Evolutionary conservation across 1,140 invertebrate species (phyloP), one percentile per base, ranked within the genome.

Genomic region (Plodia interpunctella): DNA sequence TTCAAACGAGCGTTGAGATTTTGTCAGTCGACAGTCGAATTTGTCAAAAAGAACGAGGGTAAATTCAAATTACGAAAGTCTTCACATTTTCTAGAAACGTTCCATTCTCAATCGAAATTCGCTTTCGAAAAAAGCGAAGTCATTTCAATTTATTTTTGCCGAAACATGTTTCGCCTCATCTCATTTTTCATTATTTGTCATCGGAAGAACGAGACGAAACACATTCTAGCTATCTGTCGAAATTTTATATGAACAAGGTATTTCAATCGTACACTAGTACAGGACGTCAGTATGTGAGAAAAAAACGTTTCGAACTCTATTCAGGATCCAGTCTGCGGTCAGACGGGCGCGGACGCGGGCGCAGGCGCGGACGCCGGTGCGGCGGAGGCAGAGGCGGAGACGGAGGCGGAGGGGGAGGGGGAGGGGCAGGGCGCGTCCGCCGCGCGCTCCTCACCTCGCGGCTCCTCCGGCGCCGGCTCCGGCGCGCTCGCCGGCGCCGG

Each of bases 341-440:
- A 63, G 60, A 55, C 58, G 35, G 63, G 50, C 59, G 63, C 38
- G 28, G n/a, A n/a, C n/a, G n/a, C n/a, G n/a, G n/a, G n/a, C n/a
- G n/a, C n/a, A n/a, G n/a, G n/a, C n/a, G n/a, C n/a, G n/a, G n/a
- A n/a, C n/a, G n/a, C n/a, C n/a, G n/a, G n/a, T n/a, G n/a, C n/a
- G n/a, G n/a, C n/a, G n/a, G 57, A 32, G 55, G 55, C 51, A 52
- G 57, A 19, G 38, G 55, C 19, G 30, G 57, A 55, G 58, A 49
- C 56, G 10, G 60, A 58, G 32, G n/a, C n/a, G n/a, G n/a, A n/a
- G 57, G 49, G 55, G 55, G 55, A 52, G 57, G 19, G 38, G 55
- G 20, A 20, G 57, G 53, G 58, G 52, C 56, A 5, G 60, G 60
- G 32, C 57, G 54, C 13, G 11, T 49, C 15, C n/a, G 50, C 10